These are phyloP conservation scores for Melanargia galathea DNA, from an alignment of 2,888 invertebrate genomes.

Conservation along the genomic window DNA sequence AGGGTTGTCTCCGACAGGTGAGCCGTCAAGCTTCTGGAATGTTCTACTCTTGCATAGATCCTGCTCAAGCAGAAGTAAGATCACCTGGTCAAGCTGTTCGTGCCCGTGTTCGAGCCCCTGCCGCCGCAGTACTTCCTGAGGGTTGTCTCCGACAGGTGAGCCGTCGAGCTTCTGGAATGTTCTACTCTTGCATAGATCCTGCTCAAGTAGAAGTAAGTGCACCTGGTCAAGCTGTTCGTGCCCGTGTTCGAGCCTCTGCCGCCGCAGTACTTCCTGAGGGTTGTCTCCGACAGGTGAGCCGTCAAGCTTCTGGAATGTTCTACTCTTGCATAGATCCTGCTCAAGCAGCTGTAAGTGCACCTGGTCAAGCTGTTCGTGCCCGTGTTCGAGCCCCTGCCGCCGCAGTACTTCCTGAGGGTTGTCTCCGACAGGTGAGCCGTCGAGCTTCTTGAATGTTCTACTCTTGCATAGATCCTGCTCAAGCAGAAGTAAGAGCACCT, in stretches of 20 bases:
- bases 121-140: slow-evolving; percentile 99
- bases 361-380: slow-evolving; percentile 98
- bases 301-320: too few species aligned
- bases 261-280: slow-evolving; percentile 97
- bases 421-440: slow-evolving; percentile 88
- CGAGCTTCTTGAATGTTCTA: neutral
- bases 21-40: slow-evolving; percentile 30
- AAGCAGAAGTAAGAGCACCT: slow-evolving; percentile 98
- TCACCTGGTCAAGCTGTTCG: slow-evolving; percentile 97
- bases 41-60: slow-evolving; percentile 96
- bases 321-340: slow-evolving; percentile 95
- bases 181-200: slow-evolving; percentile 85
- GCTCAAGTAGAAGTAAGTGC: slow-evolving; percentile 98
- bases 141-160: slow-evolving; percentile 90
- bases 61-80: slow-evolving; percentile 98
- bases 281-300: slow-evolving; percentile 89
- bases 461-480: slow-evolving; percentile 88
- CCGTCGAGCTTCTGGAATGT: neutral
- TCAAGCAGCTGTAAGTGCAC: slow-evolving; percentile 98
- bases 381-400: slow-evolving; percentile 98
- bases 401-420: slow-evolving; percentile 97
- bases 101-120: slow-evolving; percentile 98
- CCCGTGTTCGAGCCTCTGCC: slow-evolving; percentile 99
- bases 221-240: slow-evolving; percentile 97
- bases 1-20: slow-evolving; percentile 91